Evolutionary conservation across 2,797 vertebrate species (phyloP), one percentile per base, ranked within the genome.

Genomic region (Pseudochromis fuscus): DNA sequence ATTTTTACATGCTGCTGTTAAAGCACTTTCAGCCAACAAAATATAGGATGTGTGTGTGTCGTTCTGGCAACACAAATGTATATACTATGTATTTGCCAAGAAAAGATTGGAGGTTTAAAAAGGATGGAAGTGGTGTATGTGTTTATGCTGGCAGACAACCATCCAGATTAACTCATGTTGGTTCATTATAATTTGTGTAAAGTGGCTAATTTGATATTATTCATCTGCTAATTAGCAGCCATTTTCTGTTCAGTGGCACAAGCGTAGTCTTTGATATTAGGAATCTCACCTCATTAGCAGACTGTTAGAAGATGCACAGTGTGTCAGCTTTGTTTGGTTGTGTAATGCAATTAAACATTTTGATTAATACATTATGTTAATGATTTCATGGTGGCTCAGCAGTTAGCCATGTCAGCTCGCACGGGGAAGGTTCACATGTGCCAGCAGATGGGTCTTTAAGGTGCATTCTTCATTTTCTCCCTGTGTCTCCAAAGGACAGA

Each of bases 1-100:
- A 82, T 85, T 88, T 88, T 86, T 86, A 86, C 49, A 79, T 46
- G 58, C 61, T 81, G 73, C 77, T 67, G 72, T 66, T 84, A 53
- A 79, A 82, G 78, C 80, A 82, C 71, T 77, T 87, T 77, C 46
- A 72, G 62, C 44, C 75, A 82, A 77, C 72, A 81, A 75, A 75
- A 59, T 70, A 81, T 76, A 68, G 67, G 64, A 77, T 58, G 33
- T 25, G 16, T 65, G 40, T 59, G 38, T 58, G 3, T 49, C 12
- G 64, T 76, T 60, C 72, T 71, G 42, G 51, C 45, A 74, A 37
- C 13, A 52, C 56, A 42, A 46, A 44, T 49, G 21, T 65, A 59
- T 66, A 62, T 55, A 58, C 75, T 67, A 59, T 75, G 18, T 2
- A 13, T 65, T 48, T 67, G 30, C 45, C 38, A 48, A 31, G 45